Conservation (phyloP, 2,113 vertebrate genomes). For the Crotalus horridus region DNA sequence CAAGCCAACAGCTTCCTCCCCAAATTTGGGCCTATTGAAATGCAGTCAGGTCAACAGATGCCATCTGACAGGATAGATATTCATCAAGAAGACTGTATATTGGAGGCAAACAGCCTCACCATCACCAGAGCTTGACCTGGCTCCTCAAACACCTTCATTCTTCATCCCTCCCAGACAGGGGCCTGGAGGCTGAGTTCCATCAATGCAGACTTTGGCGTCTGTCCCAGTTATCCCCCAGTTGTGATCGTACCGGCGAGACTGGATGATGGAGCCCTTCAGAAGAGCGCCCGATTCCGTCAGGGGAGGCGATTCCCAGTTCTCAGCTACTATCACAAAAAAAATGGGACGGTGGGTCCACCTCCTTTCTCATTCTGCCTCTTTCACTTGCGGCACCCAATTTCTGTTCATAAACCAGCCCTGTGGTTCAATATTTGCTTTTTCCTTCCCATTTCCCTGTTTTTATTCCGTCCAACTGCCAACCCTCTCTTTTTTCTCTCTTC, state of each 20-base stretch:
- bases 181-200: constrained; percentile 77
- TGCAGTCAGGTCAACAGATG: background rate
- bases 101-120: background rate
- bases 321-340: constrained; percentile 76
- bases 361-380: rapidly evolving
- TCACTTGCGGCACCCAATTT: rapidly evolving
- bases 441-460: background rate
- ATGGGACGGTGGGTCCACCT: constrained; percentile 67
- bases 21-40: background rate
- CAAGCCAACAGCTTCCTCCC: background rate
- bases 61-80: background rate
- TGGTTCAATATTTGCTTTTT: background rate
- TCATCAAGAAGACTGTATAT: background rate
- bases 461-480: background rate
- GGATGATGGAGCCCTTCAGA: constrained; percentile 60
- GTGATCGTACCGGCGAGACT: constrained; percentile 71
- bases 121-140: background rate
- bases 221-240: constrained; percentile 71
- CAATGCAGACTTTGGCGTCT: constrained; percentile 74
- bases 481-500: background rate
- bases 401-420: background rate
- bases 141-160: background rate
- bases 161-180: constrained; percentile 55
- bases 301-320: constrained; percentile 80
- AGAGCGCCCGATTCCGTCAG: constrained; percentile 77